These are phyloP conservation scores for Lasioglossum baleicum DNA, from an alignment of 1,140 invertebrate genomes.

Conservation along the genomic window DNA sequence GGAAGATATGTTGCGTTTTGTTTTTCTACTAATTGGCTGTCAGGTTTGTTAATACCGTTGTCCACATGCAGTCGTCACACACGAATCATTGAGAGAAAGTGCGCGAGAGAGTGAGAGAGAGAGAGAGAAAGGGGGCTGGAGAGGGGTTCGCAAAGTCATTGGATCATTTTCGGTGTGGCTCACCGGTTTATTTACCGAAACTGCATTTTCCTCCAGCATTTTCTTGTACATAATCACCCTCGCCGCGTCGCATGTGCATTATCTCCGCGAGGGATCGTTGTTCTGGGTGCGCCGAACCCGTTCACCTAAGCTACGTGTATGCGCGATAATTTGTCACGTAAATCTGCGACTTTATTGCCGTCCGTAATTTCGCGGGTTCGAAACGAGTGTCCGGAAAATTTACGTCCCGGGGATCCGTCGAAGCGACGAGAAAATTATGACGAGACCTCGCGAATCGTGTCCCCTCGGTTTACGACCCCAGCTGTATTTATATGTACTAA, in stretches of 20 bases:
- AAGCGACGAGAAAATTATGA: neutral
- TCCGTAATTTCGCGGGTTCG: neutral
- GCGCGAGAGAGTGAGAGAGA: neutral
- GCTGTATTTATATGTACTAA: too few species aligned
- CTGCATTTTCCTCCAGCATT: constrained; percentile 4
- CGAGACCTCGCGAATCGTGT: too few species aligned
- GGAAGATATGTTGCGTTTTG: constrained; percentile 46
- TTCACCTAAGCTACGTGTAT: too few species aligned
- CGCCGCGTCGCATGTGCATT: constrained; percentile 52
- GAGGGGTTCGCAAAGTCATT: constrained; percentile 55
- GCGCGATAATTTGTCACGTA: constrained; percentile 10
- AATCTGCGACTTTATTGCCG: constrained; percentile 23
- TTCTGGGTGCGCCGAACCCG: neutral
- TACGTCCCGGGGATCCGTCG: neutral
- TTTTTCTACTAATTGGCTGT: constrained; percentile 73
- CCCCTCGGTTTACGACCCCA: neutral
- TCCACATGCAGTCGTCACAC: constrained; percentile 47
- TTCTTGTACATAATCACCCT: constrained; percentile 52
- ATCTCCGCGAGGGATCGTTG: constrained; percentile 18
- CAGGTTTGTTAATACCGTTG: constrained; percentile 70
- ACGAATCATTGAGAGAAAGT: constrained; percentile 2
- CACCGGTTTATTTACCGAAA: constrained; percentile 50
- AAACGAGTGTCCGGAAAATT: neutral
- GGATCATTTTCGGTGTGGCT: constrained; percentile 64
- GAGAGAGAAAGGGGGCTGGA: constrained; percentile 45